Evolutionary conservation across 2,888 invertebrate genomes (phyloP).

Genomic region (Trachelus tabidus): DNA sequence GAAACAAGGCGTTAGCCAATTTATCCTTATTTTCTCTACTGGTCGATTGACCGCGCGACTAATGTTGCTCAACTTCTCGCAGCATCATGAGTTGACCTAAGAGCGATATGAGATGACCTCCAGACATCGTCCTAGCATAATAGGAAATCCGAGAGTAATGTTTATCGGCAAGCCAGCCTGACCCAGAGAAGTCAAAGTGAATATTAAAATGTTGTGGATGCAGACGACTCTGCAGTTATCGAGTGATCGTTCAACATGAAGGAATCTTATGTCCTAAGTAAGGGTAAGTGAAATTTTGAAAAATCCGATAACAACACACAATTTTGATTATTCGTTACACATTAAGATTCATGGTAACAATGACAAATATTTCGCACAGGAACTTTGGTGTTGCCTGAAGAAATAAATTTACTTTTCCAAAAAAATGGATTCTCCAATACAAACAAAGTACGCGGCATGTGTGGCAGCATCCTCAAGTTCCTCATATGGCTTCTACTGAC

Average conservation of each 20-base stretch:
- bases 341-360: background rate
- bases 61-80: background rate
- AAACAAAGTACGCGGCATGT: background rate
- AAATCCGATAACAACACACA: background rate
- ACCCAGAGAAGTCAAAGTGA: slow-evolving; percentile 30
- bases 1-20: too few species aligned
- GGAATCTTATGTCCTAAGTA: slow-evolving; percentile 22
- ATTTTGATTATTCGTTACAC: background rate
- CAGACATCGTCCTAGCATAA: slow-evolving; percentile 24
- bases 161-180: slow-evolving; percentile 16
- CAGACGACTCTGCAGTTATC: slow-evolving; percentile 26
- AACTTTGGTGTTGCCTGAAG: slow-evolving; percentile 13
- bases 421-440: background rate
- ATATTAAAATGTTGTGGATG: slow-evolving; percentile 17
- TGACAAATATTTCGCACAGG: slow-evolving; percentile 15
- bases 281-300: slow-evolving; percentile 23
- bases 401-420: background rate
- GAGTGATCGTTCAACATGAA: slow-evolving; percentile 36
- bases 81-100: slow-evolving; percentile 20
- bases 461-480: background rate
- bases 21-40: background rate
- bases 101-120: slow-evolving; percentile 33
- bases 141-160: background rate
- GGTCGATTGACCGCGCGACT: background rate
- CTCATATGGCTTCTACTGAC: background rate